Evolutionary conservation across 2,888 invertebrate species (phyloP).

Genomic region (Steinernema carpocapsae): DNA sequence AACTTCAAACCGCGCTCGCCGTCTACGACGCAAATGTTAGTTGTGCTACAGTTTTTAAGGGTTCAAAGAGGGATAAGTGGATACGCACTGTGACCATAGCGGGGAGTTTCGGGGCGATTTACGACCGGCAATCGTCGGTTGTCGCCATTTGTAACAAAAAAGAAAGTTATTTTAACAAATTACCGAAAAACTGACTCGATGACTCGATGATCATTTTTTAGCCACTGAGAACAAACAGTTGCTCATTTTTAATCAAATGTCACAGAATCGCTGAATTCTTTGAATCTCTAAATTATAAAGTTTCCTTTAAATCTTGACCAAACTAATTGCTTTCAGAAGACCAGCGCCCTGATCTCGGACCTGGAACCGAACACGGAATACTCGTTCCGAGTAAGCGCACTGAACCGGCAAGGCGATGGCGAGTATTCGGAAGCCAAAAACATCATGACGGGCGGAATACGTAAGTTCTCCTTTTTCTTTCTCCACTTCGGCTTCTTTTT

Average conservation of each 20-base stretch:
- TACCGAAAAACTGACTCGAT: neutral
- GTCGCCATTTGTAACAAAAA: no score
- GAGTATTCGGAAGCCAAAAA: conserved; percentile 84
- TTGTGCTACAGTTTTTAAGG: neutral
- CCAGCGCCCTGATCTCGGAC: conserved; percentile 73
- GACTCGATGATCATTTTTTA: no score
- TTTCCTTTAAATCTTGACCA: no score
- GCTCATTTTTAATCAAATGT: no score
- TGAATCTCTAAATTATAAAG: no score
- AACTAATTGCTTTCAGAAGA: conserved; percentile 60
- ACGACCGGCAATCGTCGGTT: no score
- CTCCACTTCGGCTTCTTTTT: conserved; percentile 2
- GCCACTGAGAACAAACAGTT: no score
- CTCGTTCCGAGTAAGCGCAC: conserved; percentile 84
- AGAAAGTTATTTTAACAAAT: neutral
- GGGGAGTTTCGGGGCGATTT: no score
- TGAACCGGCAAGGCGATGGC: conserved; percentile 95
- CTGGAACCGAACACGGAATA: conserved; percentile 94
- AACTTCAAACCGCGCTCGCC: conserved; percentile 50
- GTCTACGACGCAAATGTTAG: conserved; percentile 54
- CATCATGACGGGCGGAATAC: conserved; percentile 82
- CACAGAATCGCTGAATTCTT: no score
- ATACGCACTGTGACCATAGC: no score
- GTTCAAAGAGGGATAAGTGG: no score
- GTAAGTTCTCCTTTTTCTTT: conserved; percentile 48